Percentiles rank a stretch among this genome's conserved stretches.
Conservation (phyloP, 2,888 invertebrate genomes). For the Drosophila anomelani region DNA sequence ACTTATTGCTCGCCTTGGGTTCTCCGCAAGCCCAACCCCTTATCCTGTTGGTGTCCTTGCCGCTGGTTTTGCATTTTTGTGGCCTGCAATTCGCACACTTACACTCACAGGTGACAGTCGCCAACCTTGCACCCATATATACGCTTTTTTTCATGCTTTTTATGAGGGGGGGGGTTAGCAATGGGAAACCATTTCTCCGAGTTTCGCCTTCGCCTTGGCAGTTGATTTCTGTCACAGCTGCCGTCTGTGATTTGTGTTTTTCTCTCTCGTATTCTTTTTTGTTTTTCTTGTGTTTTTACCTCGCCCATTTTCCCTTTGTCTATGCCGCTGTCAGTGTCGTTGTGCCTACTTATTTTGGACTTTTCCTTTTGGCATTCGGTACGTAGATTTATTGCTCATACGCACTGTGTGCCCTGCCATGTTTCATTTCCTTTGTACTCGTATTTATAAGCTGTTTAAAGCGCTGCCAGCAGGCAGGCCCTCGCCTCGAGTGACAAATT, state of each 20-base stretch:
- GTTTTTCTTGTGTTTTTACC: constrained; percentile 27
- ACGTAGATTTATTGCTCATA: constrained; percentile 68
- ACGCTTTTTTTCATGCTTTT: background rate
- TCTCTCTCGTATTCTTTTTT: constrained; percentile 14
- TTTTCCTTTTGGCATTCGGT: constrained; percentile 27
- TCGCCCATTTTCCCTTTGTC: constrained; percentile 24
- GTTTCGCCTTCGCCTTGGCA: constrained; percentile 67
- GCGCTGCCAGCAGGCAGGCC: constrained; percentile 31
- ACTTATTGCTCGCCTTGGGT: constrained; percentile 54
- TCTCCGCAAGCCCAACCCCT: constrained; percentile 9
- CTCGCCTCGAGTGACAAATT: constrained; percentile 45
- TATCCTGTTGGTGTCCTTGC: constrained; percentile 32
- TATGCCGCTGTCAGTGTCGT: constrained; percentile 18
- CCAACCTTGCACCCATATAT: constrained; percentile 31
- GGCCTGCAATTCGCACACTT: constrained; percentile 55
- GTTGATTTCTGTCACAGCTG: constrained; percentile 79
- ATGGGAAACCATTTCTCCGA: constrained; percentile 5
- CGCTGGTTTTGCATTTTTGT: constrained; percentile 63
- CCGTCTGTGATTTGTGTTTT: constrained; percentile 69
- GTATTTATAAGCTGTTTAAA: constrained; percentile 50
- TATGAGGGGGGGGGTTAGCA: background rate
- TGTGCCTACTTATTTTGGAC: constrained; percentile 44
- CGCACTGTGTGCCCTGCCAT: constrained; percentile 51
- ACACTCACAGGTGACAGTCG: constrained; percentile 47
- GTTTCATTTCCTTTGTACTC: constrained; percentile 32